These are phyloP conservation scores for Emmelina monodactyla DNA, from an alignment of 2,888 invertebrate species.

Conservation along the genomic window DNA sequence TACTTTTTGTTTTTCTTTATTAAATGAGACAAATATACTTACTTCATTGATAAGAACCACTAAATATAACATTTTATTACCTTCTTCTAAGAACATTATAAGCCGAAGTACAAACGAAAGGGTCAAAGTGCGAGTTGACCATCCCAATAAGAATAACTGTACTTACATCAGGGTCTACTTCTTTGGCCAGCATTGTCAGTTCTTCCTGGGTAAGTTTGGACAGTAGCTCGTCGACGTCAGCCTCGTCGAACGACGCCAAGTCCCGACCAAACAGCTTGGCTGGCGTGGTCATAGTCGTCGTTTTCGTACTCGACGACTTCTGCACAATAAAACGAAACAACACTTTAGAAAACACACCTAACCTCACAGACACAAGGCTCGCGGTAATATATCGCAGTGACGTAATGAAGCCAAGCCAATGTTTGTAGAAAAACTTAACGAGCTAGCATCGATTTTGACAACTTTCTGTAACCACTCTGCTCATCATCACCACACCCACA, in stretches of 20 bases:
- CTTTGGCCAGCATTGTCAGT: slow-evolving; percentile 95
- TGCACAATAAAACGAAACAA: slow-evolving; percentile 45
- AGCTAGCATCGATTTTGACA: too few relatives aligned
- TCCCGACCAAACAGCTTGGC: slow-evolving; percentile 91
- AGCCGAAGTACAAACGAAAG: too few relatives aligned
- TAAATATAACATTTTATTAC: too few relatives aligned
- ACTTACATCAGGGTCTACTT: slow-evolving; percentile 99
- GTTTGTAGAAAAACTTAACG: too few relatives aligned
- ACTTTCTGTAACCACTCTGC: too few relatives aligned
- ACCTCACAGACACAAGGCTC: not conserved
- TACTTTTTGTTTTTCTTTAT: too few relatives aligned
- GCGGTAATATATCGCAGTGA: not conserved
- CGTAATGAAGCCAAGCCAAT: too few relatives aligned
- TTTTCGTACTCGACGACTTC: slow-evolving; percentile 90
- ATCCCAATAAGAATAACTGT: slow-evolving; percentile 9
- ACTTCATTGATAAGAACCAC: too few relatives aligned
- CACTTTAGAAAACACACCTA: slow-evolving; percentile 18
- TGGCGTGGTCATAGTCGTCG: slow-evolving; percentile 89
- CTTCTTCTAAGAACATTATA: too few relatives aligned
- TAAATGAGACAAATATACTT: too few relatives aligned
- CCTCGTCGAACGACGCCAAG: slow-evolving; percentile 89
- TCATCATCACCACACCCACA: too few relatives aligned
- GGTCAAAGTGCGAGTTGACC: too few relatives aligned
- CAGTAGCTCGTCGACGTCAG: slow-evolving; percentile 95
- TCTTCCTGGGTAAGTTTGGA: slow-evolving; percentile 94